Evolutionary conservation across 2,888 invertebrate species (phyloP).

Genomic region (Furcula furcula): DNA sequence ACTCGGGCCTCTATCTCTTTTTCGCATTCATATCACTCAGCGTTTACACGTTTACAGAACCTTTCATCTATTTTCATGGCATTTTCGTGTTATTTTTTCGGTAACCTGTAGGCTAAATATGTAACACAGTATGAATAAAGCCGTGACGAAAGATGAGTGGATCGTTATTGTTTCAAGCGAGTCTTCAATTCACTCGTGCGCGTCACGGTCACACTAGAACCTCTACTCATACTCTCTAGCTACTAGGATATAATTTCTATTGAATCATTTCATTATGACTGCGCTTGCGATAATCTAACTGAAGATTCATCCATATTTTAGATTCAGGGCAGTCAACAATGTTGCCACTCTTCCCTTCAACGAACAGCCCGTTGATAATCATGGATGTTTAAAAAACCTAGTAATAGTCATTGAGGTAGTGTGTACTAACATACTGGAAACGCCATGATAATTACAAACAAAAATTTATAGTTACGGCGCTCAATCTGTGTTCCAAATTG

Average conservation of each 20-base stretch:
- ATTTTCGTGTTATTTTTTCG: conserved; percentile 26
- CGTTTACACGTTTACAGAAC: conserved; percentile 24
- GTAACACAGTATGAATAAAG: conserved; percentile 29
- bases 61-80: conserved; percentile 27
- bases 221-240: not conserved
- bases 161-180: conserved; percentile 54
- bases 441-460: too few relatives aligned
- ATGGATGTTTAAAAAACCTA: too few relatives aligned
- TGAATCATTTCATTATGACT: too few relatives aligned
- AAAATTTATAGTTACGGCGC: too few relatives aligned
- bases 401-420: too few relatives aligned
- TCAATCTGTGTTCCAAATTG: too few relatives aligned
- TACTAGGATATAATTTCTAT: too few relatives aligned
- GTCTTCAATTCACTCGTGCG: conserved; percentile 50
- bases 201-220: conserved; percentile 23
- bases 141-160: conserved; percentile 35
- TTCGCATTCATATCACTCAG: conserved; percentile 34
- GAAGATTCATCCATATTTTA: too few relatives aligned
- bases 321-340: too few relatives aligned
- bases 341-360: too few relatives aligned
- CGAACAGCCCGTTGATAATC: too few relatives aligned
- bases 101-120: conserved; percentile 24
- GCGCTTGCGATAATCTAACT: conserved; percentile 41
- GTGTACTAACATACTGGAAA: too few relatives aligned
- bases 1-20: conserved; percentile 16